These are phyloP conservation scores for Melieria picta DNA, from an alignment of 2,888 invertebrate species.

Conservation along the genomic window DNA sequence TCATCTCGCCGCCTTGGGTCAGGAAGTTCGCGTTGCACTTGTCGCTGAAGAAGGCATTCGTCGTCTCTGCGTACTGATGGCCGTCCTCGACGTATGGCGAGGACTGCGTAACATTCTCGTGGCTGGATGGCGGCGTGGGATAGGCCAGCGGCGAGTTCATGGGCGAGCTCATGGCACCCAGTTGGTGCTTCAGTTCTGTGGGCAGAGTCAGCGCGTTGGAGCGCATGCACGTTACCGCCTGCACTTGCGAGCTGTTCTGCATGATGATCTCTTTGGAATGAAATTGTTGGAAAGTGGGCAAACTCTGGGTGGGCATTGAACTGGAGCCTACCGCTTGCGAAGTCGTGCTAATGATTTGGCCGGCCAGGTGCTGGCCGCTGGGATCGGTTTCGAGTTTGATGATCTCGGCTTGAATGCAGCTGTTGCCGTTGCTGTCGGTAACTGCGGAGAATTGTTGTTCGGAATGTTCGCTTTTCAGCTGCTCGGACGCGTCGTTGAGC, in stretches of 20 bases:
- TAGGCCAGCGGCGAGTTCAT: constrained; percentile 79
- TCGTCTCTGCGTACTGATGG: constrained; percentile 57
- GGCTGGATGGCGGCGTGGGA: constrained; percentile 89
- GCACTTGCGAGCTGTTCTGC: constrained; percentile 62
- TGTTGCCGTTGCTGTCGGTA: constrained; percentile 33
- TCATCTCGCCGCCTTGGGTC: constrained; percentile 49
- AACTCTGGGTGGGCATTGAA: constrained; percentile 74
- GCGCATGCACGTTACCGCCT: constrained; percentile 60
- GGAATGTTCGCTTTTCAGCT: constrained; percentile 69
- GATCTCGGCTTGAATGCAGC: constrained; percentile 68
- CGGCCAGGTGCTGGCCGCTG: constrained; percentile 3
- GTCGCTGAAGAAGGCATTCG: constrained; percentile 63
- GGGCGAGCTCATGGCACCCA: constrained; percentile 69
- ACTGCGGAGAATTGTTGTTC: constrained; percentile 49
- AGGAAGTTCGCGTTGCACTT: constrained; percentile 58
- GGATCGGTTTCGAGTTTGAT: constrained; percentile 25
- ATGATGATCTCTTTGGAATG: constrained; percentile 70
- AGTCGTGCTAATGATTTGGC: constrained; percentile 26
- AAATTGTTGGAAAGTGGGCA: constrained; percentile 85
- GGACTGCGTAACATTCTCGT: constrained; percentile 73
- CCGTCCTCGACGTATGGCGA: constrained; percentile 66
- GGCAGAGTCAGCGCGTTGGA: constrained; percentile 62
- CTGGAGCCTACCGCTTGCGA: constrained; percentile 34
- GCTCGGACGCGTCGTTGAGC: constrained; percentile 73
- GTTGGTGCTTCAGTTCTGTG: constrained; percentile 41